phyloP scores from a whole-genome alignment of 92 coral and sea anemone genomes.

The Parazoanthus atlanticus region DNA sequence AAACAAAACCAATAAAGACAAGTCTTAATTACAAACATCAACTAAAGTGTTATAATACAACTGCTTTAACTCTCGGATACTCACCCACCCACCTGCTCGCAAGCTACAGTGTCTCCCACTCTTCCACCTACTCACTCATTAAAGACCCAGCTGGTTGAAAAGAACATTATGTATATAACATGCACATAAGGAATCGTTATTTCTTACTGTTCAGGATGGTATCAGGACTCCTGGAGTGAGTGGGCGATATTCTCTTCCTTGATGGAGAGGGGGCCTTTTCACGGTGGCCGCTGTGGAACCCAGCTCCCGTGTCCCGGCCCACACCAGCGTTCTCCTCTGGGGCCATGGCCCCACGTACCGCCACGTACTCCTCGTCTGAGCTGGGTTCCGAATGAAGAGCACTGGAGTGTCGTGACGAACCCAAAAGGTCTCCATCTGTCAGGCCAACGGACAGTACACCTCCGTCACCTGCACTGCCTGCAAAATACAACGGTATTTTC shows the following conservation, averaged over 20 bases:
- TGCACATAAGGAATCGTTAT: neutral
- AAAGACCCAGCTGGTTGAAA: neutral
- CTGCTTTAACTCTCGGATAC: too few species aligned
- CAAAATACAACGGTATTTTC: neutral
- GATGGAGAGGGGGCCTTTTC: slow-evolving; percentile 30
- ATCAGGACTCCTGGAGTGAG: neutral
- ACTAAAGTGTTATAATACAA: too few species aligned
- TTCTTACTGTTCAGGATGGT: slow-evolving; percentile 16
- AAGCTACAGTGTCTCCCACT: too few species aligned
- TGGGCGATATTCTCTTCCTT: slow-evolving; percentile 13
- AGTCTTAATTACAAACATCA: too few species aligned
- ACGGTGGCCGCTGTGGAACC: slow-evolving; percentile 18
- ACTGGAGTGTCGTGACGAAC: neutral
- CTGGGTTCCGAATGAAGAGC: slow-evolving; percentile 26
- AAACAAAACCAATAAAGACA: too few species aligned
- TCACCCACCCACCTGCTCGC: neutral
- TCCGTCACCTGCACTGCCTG: slow-evolving; percentile 23
- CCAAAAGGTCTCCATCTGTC: slow-evolving; percentile 24
- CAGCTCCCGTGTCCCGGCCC: slow-evolving; percentile 44
- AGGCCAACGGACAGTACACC: neutral
- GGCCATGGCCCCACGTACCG: slow-evolving; percentile 44
- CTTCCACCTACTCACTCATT: neutral
- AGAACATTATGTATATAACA: neutral
- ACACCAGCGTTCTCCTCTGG: slow-evolving; percentile 44
- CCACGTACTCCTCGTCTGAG: slow-evolving; percentile 41